These are phyloP conservation scores for Drosophila sturtevanti DNA, from an alignment of 1,140 invertebrate genomes.

Conservation along the genomic window DNA sequence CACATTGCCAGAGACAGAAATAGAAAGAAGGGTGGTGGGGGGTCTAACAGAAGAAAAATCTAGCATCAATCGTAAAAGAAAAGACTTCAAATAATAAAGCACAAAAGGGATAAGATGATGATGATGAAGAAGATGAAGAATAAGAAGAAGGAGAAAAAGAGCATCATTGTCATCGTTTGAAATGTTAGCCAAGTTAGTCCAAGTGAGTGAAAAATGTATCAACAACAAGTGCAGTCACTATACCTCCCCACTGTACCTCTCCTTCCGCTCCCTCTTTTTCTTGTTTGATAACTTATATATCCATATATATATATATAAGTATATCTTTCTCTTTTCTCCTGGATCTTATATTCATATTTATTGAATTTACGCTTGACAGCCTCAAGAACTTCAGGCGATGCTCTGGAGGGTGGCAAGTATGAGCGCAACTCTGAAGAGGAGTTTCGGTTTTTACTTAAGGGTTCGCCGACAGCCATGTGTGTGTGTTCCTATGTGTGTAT, in stretches of 20 bases:
- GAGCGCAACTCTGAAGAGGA: slow-evolving; percentile 3
- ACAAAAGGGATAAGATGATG: slow-evolving; percentile 46
- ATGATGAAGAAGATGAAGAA: too few relatives aligned
- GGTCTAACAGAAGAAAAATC: background rate
- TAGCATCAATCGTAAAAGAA: slow-evolving; percentile 23
- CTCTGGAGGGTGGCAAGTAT: background rate
- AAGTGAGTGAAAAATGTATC: slow-evolving; percentile 79
- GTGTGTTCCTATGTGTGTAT: background rate
- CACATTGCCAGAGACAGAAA: slow-evolving; percentile 14
- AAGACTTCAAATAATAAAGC: slow-evolving; percentile 70
- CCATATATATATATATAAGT: background rate
- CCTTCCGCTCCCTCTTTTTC: background rate
- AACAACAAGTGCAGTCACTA: slow-evolving; percentile 63
- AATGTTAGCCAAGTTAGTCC: slow-evolving; percentile 75
- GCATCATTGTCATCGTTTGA: slow-evolving; percentile 56
- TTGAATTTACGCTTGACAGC: slow-evolving; percentile 81
- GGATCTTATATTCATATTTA: slow-evolving; percentile 80
- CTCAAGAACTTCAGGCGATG: slow-evolving; percentile 43
- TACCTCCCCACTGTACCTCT: background rate
- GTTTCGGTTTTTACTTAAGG: slow-evolving; percentile 66
- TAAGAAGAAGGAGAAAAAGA: background rate
- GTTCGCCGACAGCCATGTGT: slow-evolving; percentile 43
- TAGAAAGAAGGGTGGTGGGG: background rate
- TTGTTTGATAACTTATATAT: background rate
- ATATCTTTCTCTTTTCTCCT: background rate